These are phyloP conservation scores for Cheracebus regulus DNA, from an alignment of 2,797 vertebrate genomes.

Conservation along the genomic window DNA sequence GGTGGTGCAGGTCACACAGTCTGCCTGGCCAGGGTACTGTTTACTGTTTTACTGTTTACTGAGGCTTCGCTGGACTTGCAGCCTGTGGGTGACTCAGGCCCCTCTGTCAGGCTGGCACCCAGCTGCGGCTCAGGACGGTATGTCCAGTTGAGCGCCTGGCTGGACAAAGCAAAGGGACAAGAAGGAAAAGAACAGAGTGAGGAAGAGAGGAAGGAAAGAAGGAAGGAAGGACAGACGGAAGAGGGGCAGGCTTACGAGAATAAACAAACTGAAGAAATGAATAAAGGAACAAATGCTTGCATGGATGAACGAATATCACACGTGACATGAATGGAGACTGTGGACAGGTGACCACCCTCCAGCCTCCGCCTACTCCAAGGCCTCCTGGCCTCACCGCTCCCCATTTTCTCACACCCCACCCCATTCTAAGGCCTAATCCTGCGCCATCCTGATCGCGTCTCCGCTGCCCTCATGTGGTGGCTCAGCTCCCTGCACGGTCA, in stretches of 20 bases:
- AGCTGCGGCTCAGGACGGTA: background rate
- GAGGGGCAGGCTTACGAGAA: background rate
- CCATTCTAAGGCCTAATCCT: fast-evolving
- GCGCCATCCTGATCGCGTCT: background rate
- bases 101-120: background rate
- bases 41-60: conserved; percentile 5
- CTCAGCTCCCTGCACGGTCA: background rate
- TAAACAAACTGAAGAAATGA: background rate
- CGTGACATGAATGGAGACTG: background rate
- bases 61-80: background rate
- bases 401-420: background rate
- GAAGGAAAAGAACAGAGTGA: background rate
- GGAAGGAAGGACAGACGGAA: background rate
- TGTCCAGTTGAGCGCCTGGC: background rate
- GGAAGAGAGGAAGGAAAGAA: background rate
- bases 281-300: background rate
- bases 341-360: background rate
- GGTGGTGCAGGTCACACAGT: background rate
- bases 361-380: background rate
- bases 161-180: background rate
- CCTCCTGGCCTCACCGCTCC: background rate
- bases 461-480: conserved; percentile 50
- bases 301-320: background rate
- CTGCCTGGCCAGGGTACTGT: background rate
- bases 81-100: conserved; percentile 20